Evolutionary conservation across 2,797 vertebrate genomes (phyloP).

Genomic region (Ataeniobius toweri): DNA sequence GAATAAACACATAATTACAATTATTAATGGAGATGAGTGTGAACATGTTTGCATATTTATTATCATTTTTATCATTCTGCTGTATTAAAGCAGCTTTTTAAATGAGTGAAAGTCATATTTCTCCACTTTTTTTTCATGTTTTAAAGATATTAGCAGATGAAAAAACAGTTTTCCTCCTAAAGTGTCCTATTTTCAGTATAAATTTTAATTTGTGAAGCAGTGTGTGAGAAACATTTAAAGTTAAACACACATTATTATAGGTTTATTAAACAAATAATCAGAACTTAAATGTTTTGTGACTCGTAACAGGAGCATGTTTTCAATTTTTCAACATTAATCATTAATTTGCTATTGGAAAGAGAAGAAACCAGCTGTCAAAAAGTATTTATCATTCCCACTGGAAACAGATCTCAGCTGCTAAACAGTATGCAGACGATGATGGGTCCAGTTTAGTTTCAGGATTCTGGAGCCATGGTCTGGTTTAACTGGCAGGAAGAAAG

Average conservation of each 20-base stretch:
- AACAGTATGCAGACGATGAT: too few relatives aligned
- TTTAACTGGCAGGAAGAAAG: neutral
- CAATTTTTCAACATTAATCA: too few relatives aligned
- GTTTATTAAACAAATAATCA: neutral
- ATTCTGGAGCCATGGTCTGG: neutral
- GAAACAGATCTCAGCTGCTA: too few relatives aligned
- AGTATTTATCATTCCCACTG: too few relatives aligned
- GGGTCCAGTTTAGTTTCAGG: too few relatives aligned
- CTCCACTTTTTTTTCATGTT: too few relatives aligned
- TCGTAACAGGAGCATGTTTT: too few relatives aligned
- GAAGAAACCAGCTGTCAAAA: too few relatives aligned
- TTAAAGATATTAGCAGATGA: too few relatives aligned
- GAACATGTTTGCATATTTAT: neutral
- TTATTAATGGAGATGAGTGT: neutral
- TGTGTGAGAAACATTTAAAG: neutral
- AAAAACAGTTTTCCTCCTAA: neutral
- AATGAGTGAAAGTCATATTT: neutral
- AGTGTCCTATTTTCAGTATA: neutral
- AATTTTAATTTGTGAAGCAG: neutral
- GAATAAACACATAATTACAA: neutral
- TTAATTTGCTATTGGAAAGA: too few relatives aligned
- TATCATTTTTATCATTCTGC: neutral
- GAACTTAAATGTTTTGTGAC: neutral
- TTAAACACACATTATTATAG: neutral
- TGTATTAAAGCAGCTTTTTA: neutral